These are phyloP conservation scores for Drosophila fungiperda DNA, from an alignment of 2,888 invertebrate genomes.

Conservation along the genomic window DNA sequence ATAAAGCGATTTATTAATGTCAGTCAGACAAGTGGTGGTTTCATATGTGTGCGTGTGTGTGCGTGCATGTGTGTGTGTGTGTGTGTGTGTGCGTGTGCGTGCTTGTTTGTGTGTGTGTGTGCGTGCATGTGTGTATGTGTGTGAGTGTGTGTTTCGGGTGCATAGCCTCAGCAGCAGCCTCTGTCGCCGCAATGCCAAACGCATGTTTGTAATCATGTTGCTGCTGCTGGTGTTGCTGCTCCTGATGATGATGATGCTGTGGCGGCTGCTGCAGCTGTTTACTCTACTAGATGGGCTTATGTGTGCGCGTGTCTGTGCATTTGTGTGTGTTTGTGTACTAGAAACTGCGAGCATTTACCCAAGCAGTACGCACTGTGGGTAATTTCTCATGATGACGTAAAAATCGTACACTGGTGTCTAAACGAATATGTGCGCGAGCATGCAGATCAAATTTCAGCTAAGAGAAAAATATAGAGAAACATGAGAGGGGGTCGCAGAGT, in stretches of 20 bases:
- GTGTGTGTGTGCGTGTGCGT: conserved; percentile 10
- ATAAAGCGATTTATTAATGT: conserved; percentile 80
- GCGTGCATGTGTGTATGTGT: background rate
- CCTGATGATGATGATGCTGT: conserved; percentile 26
- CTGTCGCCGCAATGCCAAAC: conserved; percentile 43
- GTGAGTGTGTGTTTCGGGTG: conserved; percentile 34
- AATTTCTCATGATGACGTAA: conserved; percentile 7
- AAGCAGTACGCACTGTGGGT: conserved; percentile 9
- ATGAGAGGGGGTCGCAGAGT: too few relatives aligned
- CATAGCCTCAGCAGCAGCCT: conserved; percentile 27
- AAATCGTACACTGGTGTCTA: background rate
- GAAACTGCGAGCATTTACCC: conserved; percentile 24
- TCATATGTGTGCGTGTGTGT: conserved; percentile 8
- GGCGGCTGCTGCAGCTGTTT: conserved; percentile 53
- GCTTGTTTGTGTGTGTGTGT: background rate
- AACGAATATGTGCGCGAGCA: background rate
- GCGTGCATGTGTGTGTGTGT: background rate
- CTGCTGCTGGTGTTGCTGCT: conserved; percentile 20
- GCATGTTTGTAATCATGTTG: conserved; percentile 74
- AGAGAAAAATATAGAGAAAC: background rate
- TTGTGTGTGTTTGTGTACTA: conserved; percentile 21
- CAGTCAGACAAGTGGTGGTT: conserved; percentile 73
- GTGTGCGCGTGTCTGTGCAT: conserved; percentile 16
- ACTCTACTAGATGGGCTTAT: conserved; percentile 23
- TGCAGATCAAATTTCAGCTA: background rate